Base-by-base conservation (phyloP, 2,888 invertebrate species). In the Pegoplata infirma region DNA sequence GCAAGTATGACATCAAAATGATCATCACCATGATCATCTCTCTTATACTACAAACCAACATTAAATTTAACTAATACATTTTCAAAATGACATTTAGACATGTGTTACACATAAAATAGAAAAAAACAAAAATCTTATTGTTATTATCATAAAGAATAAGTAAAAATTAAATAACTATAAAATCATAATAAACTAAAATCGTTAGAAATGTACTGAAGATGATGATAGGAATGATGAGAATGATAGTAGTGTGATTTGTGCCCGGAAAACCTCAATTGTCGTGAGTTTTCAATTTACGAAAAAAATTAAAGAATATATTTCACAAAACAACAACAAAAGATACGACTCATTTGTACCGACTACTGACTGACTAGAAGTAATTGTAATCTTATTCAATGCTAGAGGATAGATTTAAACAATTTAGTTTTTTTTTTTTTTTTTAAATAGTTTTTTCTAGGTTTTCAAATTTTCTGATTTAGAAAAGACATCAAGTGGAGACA, bases 261-360 rank as follows among this genome's bases (percentile, higher is more conserved):
- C 86, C 89, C 89, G 89, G 89, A 89, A 89, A 89, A 88, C 87
- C 87, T 88, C 89, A 89, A 89, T 89, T 89, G 88, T 86, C 85
- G 86, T 86, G 85, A 83, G 86, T 86, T 88, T 88, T 53, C 21
- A 89, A 88, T 84, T 84, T 84, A 81, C 81, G 49, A 69, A 58
- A 25, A 25, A 17, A 79, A 61, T 17, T 32, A 17, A 61, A 53
- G 8, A 12, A 51, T 66, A 53, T 75, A 53, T 47, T 56, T 58
- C 36, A 76, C n/a, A n/a, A n/a, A n/a, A n/a, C n/a, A 69, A 47
- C 47, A 63, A 49, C 17, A 63, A 44, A 32, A 63, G 25, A 63
- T 46, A 46, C n/a, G 46, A 59, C 17, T n/a, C n/a, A 63, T 63
- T 25, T 51, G 23, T 44, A 17, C 10, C 16, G 6, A 49, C 53